Base-by-base conservation (phyloP, 1,140 invertebrate genomes). In the Episyrphus balteatus region DNA sequence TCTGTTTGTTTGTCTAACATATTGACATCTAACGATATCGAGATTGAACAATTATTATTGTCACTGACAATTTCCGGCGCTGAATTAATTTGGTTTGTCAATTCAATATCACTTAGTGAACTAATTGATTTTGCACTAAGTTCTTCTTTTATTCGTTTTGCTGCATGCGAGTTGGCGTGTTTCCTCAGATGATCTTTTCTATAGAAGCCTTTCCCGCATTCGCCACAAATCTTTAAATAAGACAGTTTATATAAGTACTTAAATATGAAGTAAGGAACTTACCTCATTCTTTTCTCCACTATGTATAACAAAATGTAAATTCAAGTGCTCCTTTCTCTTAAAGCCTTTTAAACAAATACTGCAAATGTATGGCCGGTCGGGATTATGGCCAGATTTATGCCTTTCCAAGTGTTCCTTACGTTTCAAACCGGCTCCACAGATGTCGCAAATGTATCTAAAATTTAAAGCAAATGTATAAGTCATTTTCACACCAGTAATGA, bases 101-200 rank as follows among this genome's bases (percentile, higher is more conserved):
- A 26, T 26, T 26, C 21, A 26, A 26, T 26, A 26, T 26, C 21
- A 26, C 21, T 26, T 26, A 26, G 21, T 26, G 21, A 26, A 26
- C 21, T 26, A 5, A 21, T 26, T 3, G 21, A 26, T 26, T 26
- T 26, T 26, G 42, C 42, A 31, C 42, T 51, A 6, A 73, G 73
- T 58, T 82, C 79, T 58, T 83, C 81, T 50, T 82, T 81, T 3
- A 80, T 74, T 19, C 83, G 73, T 57, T 82, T 80, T 15, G 79
- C 76, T 48, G 82, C 71, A 63, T 88, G 85, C 17, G 82, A 84
- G 36, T 82, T 76, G 17, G 83, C 76, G 59, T 87, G 84, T 56
- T 87, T 87, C 49, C 81, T 74, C 40, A 88, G 69, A 64, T 88
- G 86, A 59, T 88, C 86, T 52, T 86, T 86, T n/a, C 86, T 75